Base-by-base conservation (phyloP, 2,888 invertebrate genomes). In the Euzetes globulus region DNA sequence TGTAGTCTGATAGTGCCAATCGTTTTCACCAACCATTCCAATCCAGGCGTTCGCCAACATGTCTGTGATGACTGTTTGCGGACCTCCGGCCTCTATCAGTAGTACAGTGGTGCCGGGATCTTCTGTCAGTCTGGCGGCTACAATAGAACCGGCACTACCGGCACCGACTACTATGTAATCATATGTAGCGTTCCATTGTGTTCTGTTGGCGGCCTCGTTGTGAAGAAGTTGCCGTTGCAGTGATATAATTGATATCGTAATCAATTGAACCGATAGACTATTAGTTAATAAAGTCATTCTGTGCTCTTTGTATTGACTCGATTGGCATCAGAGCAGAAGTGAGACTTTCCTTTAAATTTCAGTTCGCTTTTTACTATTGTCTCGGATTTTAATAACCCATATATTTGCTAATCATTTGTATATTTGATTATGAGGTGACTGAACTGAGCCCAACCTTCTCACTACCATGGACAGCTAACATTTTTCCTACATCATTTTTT, bases 1-100 rank as follows among this genome's bases (percentile, higher is more conserved):
- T 2, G 63, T 68, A 6, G 77, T 77, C 33, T 15, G 65, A 27
- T 75, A 77, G 2, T 70, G 58, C 77, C 77, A 77, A 29, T 77
- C 76, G 29, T 29, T 72, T 47, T 75, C 76, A 0, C 75, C 76
- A 4, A 52, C 25, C 1, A 55, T 52, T 9, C 75, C 75, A 13
- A 75, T 75, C 73, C 73, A 65, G 9, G 65, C 60, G 25, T 68
- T 65, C 27, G 41, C 74, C 9, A 71, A 71, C 27, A 71, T 74
- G n/a, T 74, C 71, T 19, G 74, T 71, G 7, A 55, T 27, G 0
- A 74, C 71, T 19, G 74, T 71, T 45, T 71, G 55, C 13, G 52
- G 15, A 45, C 52, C 70, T 29, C 74, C 74, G 13, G 71, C 71
- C 27, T 74, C 74, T 27, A 74, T 19, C 71, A 74, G 22, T 9